Evolutionary conservation across 2,797 vertebrate genomes (phyloP).

Genomic region (Aulostomus chinensis): DNA sequence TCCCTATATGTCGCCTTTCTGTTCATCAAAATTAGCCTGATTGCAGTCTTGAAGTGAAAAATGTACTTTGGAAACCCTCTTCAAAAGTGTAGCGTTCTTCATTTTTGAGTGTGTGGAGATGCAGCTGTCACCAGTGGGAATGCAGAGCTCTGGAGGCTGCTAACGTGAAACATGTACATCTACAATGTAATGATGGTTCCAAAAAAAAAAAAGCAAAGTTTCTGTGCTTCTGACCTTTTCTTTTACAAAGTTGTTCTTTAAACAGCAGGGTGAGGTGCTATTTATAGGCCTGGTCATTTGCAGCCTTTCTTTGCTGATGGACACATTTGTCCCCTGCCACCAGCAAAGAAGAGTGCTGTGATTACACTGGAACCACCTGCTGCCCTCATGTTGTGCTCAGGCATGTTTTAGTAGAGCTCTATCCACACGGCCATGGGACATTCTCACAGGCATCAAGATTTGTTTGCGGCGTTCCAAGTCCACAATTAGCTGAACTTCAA

Average conservation of each 20-base stretch:
- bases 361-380: constrained; percentile 72
- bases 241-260: constrained; percentile 9
- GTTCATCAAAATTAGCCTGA: no score
- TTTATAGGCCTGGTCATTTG: constrained; percentile 55
- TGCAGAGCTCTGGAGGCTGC: no score
- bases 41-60: no score
- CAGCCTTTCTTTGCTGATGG: constrained; percentile 51
- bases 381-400: constrained; percentile 53
- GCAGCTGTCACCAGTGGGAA: no score
- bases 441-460: constrained; percentile 18
- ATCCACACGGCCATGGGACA: constrained; percentile 15
- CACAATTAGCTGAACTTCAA: constrained; percentile 17
- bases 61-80: no score
- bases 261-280: constrained; percentile 34
- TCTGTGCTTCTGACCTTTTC: no score
- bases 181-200: no score
- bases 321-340: constrained; percentile 75
- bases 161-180: no score
- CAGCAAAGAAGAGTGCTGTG: constrained; percentile 41
- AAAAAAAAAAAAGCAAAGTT: no score
- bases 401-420: constrained; percentile 39
- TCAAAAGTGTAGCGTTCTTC: no score
- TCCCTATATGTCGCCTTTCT: no score
- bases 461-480: constrained; percentile 26
- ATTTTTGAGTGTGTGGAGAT: no score